These are phyloP conservation scores for Eulemur macaco DNA, from an alignment of 2,113 vertebrate genomes.

Conservation along the genomic window DNA sequence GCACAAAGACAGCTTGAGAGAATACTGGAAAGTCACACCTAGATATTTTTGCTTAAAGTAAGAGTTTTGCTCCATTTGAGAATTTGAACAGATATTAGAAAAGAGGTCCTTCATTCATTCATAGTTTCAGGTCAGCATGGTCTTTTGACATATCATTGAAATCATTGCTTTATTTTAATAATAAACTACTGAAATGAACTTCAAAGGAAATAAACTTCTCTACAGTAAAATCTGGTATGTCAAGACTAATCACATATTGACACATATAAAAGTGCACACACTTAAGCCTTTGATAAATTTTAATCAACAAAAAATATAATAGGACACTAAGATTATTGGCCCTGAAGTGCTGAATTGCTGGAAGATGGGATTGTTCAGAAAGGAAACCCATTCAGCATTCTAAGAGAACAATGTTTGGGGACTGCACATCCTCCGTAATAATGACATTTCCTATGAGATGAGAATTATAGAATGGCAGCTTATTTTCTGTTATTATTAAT, in stretches of 20 bases:
- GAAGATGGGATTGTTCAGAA: background rate
- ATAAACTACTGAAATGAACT: background rate
- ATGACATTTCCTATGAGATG: background rate
- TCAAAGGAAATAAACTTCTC: background rate
- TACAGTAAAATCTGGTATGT: background rate
- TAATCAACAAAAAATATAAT: constrained; percentile 23
- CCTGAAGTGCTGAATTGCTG: background rate
- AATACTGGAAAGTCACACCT: background rate
- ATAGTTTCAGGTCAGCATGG: background rate
- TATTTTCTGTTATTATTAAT: background rate
- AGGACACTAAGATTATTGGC: background rate
- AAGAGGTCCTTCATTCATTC: background rate
- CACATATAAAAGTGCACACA: background rate
- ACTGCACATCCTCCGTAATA: background rate
- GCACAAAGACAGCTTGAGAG: background rate
- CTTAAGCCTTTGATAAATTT: constrained; percentile 38
- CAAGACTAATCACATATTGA: background rate
- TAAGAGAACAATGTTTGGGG: background rate
- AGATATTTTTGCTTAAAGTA: constrained; percentile 2
- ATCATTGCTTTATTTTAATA: background rate
- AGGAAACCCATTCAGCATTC: background rate
- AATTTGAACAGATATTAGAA: background rate
- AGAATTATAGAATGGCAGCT: background rate
- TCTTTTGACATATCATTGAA: background rate
- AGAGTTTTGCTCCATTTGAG: background rate